These are phyloP conservation scores for Drosophila rubida DNA, from an alignment of 2,888 invertebrate genomes.

Conservation along the genomic window DNA sequence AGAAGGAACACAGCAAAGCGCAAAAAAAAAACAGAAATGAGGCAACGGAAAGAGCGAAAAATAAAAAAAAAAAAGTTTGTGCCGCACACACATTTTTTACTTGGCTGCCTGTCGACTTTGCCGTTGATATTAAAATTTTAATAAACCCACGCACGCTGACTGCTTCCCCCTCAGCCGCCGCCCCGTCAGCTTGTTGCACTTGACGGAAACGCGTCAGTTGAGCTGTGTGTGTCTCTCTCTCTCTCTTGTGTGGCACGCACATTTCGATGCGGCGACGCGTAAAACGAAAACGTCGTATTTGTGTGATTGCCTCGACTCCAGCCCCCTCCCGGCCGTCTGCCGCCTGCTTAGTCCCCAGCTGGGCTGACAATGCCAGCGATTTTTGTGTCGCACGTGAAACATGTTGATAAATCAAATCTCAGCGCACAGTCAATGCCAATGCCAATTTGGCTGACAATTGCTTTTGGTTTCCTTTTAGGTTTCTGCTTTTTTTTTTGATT, in stretches of 20 bases:
- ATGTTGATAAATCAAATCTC: conserved; percentile 79
- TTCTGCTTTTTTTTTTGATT: conserved; percentile 41
- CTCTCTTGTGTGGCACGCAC: conserved; percentile 74
- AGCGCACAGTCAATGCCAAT: conserved; percentile 77
- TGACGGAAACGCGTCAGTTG: conserved; percentile 78
- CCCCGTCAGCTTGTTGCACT: conserved; percentile 72
- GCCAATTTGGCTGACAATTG: conserved; percentile 79
- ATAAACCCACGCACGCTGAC: conserved; percentile 74
- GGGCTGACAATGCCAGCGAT: conserved; percentile 63
- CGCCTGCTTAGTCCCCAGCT: conserved; percentile 63
- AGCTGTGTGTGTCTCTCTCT: conserved; percentile 33
- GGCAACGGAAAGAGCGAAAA: no score
- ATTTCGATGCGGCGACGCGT: conserved; percentile 76
- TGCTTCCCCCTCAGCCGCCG: conserved; percentile 11
- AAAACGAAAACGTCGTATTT: conserved; percentile 77
- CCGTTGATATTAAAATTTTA: conserved; percentile 80
- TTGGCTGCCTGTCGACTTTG: conserved; percentile 74
- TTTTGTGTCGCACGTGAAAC: conserved; percentile 71
- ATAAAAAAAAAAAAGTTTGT: conserved; percentile 53
- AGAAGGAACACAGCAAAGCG: conserved; percentile 4
- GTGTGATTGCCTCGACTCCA: conserved; percentile 59
- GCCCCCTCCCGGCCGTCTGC: neutral
- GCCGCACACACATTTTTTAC: conserved; percentile 78
- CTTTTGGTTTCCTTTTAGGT: conserved; percentile 45
- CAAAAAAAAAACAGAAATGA: neutral